Evolutionary conservation across 2,113 vertebrate species (phyloP), one percentile per base, ranked within the genome.

Genomic region (Hippolais icterina): DNA sequence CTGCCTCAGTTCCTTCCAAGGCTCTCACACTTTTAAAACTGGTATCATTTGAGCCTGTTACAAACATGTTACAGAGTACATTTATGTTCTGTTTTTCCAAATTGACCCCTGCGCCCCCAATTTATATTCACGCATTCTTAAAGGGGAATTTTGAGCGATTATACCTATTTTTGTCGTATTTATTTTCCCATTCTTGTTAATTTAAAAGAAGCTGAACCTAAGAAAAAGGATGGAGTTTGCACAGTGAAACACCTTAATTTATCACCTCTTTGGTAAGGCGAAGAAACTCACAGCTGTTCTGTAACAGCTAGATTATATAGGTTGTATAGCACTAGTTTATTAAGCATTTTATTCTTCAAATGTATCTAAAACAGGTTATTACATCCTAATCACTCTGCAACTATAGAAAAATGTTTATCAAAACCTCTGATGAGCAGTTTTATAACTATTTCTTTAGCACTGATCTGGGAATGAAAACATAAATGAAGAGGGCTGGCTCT

Each of bases 371-470:
- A 78, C 33, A 71, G 2, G 2, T 49, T 75, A 61, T 39, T 85
- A 57, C 18, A 76, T 23, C 60, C 68, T 71, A 78, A 82, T 75
- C 54, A 83, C 37, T 66, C 27, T 59, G 50, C 28, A 65, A 31
- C 37, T 37, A 66, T 0, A 71, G 18, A 83, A 89, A 90, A 87
- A 52, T 35, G 41, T 44, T 87, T 70, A 65, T 29, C 11, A 4
- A 90, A 85, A 61, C 11, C 35, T 61, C 37, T 59, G 21, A 65
- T 42, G 3, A 85, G 41, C 2, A 90, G 47, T 46, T 78, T 76
- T 79, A 28, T 42, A 90, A 66, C 52, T 72, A 47, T 28, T 87
- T 79, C 50, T 89, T 89, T 75, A 89, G 59, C 46, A 81, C 14
- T 69, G 41, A 81, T 15, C 24, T 65, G 28, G 5, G 37, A 89